Conservation (phyloP, 2,113 vertebrate species). For the Acrocephalus kingi region DNA sequence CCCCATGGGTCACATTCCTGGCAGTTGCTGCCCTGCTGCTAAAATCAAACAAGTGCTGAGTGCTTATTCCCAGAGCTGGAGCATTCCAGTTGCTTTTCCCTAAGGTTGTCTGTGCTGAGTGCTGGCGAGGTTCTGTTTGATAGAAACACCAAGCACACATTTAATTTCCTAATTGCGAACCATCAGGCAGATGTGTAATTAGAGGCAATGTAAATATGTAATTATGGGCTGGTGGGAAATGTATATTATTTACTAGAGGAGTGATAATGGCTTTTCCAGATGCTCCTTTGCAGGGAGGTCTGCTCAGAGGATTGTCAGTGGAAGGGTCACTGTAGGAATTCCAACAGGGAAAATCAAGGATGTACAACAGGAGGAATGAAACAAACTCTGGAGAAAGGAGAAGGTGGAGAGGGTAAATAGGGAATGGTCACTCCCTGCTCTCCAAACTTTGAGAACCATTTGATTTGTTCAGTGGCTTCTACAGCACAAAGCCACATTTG, state of each 20-base stretch:
- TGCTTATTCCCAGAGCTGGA: not conserved
- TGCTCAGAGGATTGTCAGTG: not conserved
- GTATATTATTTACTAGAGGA: constrained; percentile 57
- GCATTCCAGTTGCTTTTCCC: not conserved
- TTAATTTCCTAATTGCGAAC: constrained; percentile 57
- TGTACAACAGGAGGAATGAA: not conserved
- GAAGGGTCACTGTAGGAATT: constrained; percentile 11
- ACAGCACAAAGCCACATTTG: not conserved
- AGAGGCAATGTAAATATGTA: constrained; percentile 60
- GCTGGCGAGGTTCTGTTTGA: not conserved
- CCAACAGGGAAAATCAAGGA: not conserved
- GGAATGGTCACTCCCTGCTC: not conserved
- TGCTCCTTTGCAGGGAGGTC: constrained; percentile 27
- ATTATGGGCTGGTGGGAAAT: constrained; percentile 60
- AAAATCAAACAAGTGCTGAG: not conserved
- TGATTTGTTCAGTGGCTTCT: not conserved
- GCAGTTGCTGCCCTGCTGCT: not conserved
- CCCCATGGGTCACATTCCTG: not conserved
- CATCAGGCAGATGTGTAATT: constrained; percentile 64
- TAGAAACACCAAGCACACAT: not conserved
- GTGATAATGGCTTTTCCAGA: constrained; percentile 44
- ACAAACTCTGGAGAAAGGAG: not conserved
- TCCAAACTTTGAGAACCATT: not conserved
- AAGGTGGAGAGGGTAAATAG: not conserved
- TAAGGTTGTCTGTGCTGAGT: not conserved